Base-by-base conservation (phyloP, 1,140 invertebrate species). In the Drosophila pandora region DNA sequence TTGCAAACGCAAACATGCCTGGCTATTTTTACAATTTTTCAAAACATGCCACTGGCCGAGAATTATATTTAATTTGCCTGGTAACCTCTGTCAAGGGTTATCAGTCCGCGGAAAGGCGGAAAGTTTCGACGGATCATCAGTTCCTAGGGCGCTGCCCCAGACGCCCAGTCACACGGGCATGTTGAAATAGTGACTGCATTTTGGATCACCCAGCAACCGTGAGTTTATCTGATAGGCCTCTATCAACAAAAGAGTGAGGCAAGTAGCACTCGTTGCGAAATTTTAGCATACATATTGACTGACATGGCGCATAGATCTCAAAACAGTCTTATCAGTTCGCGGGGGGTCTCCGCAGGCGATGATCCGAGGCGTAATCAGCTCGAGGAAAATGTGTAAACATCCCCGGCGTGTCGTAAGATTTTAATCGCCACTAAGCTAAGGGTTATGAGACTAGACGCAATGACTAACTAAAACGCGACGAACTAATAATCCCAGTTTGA, bases 191-290 rank as follows among this genome's bases (percentile, higher is more conserved):
- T 7, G 34, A 32, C 21, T 52, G 25, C 43, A 54, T 37, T 25
- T 76, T 59, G 10, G 67, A 72, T 84, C 76, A 83, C 79, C 76
- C 72, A 47, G 80, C 61, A 83, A 83, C 30, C 17, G 54, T 39
- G 39, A 49, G 34, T 28, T 7, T 7, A 12, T 2, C 32, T 9
- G n/a, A 68, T 49, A 69, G 13, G 23, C 37, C 9, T 41, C 45
- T 23, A 30, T 8, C 12, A 32, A 23, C 17, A 17, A 25, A 17
- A 25, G n/a, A 5, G 21, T 30, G 53, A 28, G 21, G 2, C 34
- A 12, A n/a, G 10, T 2, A 1, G 10, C 34, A n/a, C 12, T 37
- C 10, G 2, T 10, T 37, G 34, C 34, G 12, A 37, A 43, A 60
- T 28, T 41, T 8, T 12, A 47, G 37, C 4, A 69, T 50, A 50